Percentiles rank a stretch among this genome's conserved stretches.
These are phyloP conservation scores for Papilio machaon DNA, from an alignment of 1,140 invertebrate species.

Conservation along the genomic window DNA sequence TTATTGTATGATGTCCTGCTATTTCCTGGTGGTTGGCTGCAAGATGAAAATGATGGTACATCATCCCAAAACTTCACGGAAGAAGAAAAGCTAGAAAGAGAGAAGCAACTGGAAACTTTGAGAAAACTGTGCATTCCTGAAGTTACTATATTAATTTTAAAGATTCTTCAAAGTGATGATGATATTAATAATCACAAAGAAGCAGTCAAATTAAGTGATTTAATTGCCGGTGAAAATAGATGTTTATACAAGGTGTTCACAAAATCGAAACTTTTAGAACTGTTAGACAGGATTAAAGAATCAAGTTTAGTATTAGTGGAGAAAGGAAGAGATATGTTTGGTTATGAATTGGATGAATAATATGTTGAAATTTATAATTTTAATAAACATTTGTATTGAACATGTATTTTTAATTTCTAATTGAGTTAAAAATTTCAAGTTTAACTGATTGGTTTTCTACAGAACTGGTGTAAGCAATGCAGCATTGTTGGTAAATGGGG, in stretches of 20 bases:
- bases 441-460: neutral
- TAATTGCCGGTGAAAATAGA: slow-evolving; percentile 90
- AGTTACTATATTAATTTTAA: slow-evolving; percentile 90
- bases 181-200: slow-evolving; percentile 90
- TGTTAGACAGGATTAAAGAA: slow-evolving; percentile 90
- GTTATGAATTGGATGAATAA: slow-evolving; percentile 78
- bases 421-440: slow-evolving; percentile 17
- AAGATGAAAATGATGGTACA: slow-evolving; percentile 84
- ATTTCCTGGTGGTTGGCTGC: slow-evolving; percentile 95
- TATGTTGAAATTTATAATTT: slow-evolving; percentile 44
- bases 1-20: slow-evolving; percentile 93
- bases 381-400: slow-evolving; percentile 57
- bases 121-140: slow-evolving; percentile 93
- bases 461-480: no score
- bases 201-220: slow-evolving; percentile 90
- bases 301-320: slow-evolving; percentile 87
- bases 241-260: slow-evolving; percentile 91
- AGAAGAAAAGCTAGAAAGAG: slow-evolving; percentile 80
- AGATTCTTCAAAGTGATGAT: slow-evolving; percentile 89
- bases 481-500: no score
- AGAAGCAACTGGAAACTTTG: slow-evolving; percentile 87
- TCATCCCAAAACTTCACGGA: slow-evolving; percentile 71
- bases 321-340: slow-evolving; percentile 89
- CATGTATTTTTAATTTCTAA: slow-evolving; percentile 44
- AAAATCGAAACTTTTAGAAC: slow-evolving; percentile 88